Base-by-base conservation (phyloP, 2,113 vertebrate species). In the Tursiops truncatus region DNA sequence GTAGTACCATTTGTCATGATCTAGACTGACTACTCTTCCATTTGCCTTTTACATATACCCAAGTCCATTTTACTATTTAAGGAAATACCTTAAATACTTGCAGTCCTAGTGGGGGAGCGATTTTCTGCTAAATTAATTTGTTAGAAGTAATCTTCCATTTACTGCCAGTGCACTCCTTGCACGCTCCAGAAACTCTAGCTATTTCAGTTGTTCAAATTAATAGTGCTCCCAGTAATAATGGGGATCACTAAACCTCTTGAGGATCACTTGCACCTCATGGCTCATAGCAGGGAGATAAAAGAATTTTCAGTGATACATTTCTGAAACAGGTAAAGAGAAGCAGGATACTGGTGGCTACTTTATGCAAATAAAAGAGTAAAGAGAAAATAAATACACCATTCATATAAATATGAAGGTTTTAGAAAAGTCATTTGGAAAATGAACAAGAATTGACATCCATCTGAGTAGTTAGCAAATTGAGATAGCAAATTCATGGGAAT, bases 101-200 rank as follows among this genome's bases (percentile, higher is more conserved):
- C 2, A 65, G 13, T 80, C 18, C 28, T 68, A 18, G 8, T 11
- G 50, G 70, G 53, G 28, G 15, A 96, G 70, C 28, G 60, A 81
- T 95, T 97, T 98, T 91, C 58, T 94, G 44, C 47, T 82, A 58
- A 77, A 96, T 91, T 93, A 5, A 7, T n/a, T 97, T 97, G 63
- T 92, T 96, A 77, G 31, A 97, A 65, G 15, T 85, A 94, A 97
- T 93, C 36, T 93, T 33, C 41, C 74, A 77, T 44, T 95, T 60
- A 47, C 36, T 96, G 26, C 6, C 12, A 76, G 2, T 36, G 81
- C 23, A 58, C 73, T 65, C 56, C 96, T 56, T 88, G 3, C 92
- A 96, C 1, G 23, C 36, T 98, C 85, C 79, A 96, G 86, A 98
- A 98, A 97, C 4, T 87, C 80, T 1, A 97, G 47, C 13, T 81